phyloP scores from a whole-genome alignment of 2,888 invertebrate genomes.

The Pollenia angustigena region DNA sequence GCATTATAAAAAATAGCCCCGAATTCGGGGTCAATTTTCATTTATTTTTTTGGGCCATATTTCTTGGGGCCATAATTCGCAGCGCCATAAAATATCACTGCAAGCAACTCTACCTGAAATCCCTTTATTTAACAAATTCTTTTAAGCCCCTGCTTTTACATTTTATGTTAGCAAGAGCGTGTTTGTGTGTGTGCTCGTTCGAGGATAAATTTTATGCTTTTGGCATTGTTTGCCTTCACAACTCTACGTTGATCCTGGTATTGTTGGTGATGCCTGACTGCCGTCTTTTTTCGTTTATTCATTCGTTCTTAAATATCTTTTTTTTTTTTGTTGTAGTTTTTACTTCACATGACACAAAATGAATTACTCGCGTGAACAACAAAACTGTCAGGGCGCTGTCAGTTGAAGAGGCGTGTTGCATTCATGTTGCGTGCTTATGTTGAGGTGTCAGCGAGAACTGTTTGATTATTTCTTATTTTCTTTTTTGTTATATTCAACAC shows the following conservation, averaged over 20 bases:
- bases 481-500: conserved; percentile 42
- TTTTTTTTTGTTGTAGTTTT: conserved; percentile 72
- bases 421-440: conserved; percentile 76
- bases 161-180: not conserved
- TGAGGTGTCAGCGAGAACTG: conserved; percentile 79
- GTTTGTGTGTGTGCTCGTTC: not conserved
- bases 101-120: not conserved
- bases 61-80: too few species aligned
- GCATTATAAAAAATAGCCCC: too few species aligned
- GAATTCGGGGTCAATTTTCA: too few species aligned
- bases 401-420: conserved; percentile 78
- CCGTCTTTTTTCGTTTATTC: conserved; percentile 51
- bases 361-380: conserved; percentile 84
- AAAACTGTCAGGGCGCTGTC: conserved; percentile 83
- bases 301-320: conserved; percentile 55
- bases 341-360: conserved; percentile 78
- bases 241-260: conserved; percentile 70
- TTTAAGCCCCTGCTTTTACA: conserved; percentile 7
- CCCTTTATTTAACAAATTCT: not conserved
- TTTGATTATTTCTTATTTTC: conserved; percentile 77
- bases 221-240: conserved; percentile 71
- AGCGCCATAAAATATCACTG: too few species aligned
- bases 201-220: conserved; percentile 64
- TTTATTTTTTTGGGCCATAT: too few species aligned
- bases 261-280: conserved; percentile 66